Base-by-base conservation (phyloP, 2,113 vertebrate genomes). In the Halichoeres trimaculatus region DNA sequence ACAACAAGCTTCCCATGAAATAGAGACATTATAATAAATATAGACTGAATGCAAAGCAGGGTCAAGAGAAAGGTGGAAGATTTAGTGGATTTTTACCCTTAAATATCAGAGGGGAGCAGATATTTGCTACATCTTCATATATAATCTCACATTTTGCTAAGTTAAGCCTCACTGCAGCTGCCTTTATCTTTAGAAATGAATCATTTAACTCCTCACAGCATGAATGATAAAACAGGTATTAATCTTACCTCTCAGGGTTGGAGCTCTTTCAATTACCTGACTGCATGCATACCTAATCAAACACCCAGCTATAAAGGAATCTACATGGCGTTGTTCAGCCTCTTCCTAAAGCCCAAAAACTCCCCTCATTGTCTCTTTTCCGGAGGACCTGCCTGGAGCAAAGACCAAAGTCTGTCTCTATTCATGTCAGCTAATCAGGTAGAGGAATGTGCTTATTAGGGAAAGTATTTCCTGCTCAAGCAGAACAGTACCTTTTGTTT, bases 401-500 rank as follows among this genome's bases (percentile, higher is more conserved):
- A 19, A 45, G 50, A 69, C 17, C 69, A 41, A 34, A 10, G 52
- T 48, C 22, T 54, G 17, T 78, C 20, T 78, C 55, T 65, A 17
- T 61, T 69, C 30, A 52, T 57, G 70, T 47, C 58, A 72, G 78
- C 60, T 74, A 79, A 76, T 81, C 67, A 36, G 60, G 74, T 30
- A 52, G 38, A 75, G 81, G 43, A 83, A 72, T 62, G 68, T 23
- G 80, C 52, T 61, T 38, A 73, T 55, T 65, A 51, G 12, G 17
- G 48, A 54, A 74, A 67, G 40, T 24, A 80, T 74, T 78, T 80
- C 55, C 57, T 34, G 69, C 69, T 76, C 30, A 24, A 43, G 50
- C 70, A 8, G 54, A 72, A 56, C 62, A 47, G 20, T 10, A 12
- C 34, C 38, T 52, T 76, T 73, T 72, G 54, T 76, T 79, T 59